Percentiles rank a stretch among this genome's conserved stretches.
These are phyloP conservation scores for Balaeniceps rex DNA, from an alignment of 2,113 vertebrate genomes.

Conservation along the genomic window DNA sequence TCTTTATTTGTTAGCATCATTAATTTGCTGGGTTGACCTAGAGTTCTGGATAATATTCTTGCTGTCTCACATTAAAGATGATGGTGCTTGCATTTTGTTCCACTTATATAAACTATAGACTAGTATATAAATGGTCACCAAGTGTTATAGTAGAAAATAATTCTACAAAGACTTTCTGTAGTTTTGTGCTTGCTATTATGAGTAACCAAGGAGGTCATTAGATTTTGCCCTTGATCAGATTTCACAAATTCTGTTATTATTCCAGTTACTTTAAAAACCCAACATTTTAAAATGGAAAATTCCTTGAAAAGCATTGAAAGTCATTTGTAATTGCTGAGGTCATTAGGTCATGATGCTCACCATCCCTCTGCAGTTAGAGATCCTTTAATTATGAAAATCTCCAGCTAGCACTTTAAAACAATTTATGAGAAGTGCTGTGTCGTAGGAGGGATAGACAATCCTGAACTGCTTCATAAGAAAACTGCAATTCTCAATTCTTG, in stretches of 20 bases:
- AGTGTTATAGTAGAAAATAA: not conserved
- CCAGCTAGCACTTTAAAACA: not conserved
- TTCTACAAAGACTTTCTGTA: not conserved
- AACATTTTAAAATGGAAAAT: conserved; percentile 9
- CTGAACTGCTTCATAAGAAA: not conserved
- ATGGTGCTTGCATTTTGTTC: conserved; percentile 19
- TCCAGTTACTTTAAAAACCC: not conserved
- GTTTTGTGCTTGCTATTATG: not conserved
- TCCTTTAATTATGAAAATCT: not conserved
- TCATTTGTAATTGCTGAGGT: not conserved
- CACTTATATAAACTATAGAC: not conserved
- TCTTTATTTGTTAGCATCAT: conserved; percentile 21
- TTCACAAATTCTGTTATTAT: not conserved
- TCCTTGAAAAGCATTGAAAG: not conserved
- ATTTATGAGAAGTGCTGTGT: not conserved
- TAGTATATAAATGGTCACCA: not conserved
- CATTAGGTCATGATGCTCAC: not conserved
- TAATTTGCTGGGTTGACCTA: conserved; percentile 33
- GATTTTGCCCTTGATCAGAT: not conserved
- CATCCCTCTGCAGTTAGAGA: not conserved
- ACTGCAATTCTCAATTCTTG: not conserved
- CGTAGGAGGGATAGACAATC: not conserved
- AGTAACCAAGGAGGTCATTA: not conserved
- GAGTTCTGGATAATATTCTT: conserved; percentile 27
- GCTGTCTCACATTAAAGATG: conserved; percentile 38